These are phyloP conservation scores for Prinia subflava DNA, from an alignment of 2,113 vertebrate genomes.

Conservation along the genomic window DNA sequence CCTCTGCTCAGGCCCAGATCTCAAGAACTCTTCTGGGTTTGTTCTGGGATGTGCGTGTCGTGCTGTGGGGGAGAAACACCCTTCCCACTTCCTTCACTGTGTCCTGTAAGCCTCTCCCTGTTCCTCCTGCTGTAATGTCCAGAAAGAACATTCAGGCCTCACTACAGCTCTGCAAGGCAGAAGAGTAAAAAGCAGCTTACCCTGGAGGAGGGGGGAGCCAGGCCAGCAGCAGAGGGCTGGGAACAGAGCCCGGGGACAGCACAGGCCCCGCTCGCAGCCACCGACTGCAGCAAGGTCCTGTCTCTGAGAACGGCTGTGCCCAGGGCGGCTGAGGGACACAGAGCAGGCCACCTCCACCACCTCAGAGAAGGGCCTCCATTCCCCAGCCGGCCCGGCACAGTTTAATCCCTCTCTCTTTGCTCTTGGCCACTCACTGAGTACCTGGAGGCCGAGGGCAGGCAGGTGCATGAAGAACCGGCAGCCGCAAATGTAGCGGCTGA, in stretches of 20 bases:
- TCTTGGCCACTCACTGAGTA: background rate
- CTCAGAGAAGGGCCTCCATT: background rate
- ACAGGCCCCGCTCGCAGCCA: background rate
- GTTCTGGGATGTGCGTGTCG: fast-evolving
- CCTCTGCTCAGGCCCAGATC: background rate
- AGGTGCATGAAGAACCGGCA: background rate
- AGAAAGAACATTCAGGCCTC: background rate
- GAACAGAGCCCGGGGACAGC: background rate
- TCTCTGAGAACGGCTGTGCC: fast-evolving
- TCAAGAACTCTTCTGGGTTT: fast-evolving
- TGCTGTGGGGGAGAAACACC: background rate
- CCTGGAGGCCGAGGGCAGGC: background rate
- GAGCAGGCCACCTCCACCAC: fast-evolving
- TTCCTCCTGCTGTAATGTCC: background rate
- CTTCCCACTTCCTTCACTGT: fast-evolving
- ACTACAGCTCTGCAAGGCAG: background rate
- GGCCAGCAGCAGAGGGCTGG: background rate
- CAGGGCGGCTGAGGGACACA: background rate
- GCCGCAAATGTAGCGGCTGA: fast-evolving
- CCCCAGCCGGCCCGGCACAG: background rate
- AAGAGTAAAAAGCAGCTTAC: background rate
- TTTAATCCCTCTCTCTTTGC: background rate
- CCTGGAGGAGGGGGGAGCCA: background rate
- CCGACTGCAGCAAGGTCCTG: fast-evolving
- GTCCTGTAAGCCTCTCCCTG: background rate